A percentile compares a stretch with the other conserved stretches of the same genome.
Conservation (phyloP, 2,888 invertebrate genomes). For the Busseola fusca region DNA sequence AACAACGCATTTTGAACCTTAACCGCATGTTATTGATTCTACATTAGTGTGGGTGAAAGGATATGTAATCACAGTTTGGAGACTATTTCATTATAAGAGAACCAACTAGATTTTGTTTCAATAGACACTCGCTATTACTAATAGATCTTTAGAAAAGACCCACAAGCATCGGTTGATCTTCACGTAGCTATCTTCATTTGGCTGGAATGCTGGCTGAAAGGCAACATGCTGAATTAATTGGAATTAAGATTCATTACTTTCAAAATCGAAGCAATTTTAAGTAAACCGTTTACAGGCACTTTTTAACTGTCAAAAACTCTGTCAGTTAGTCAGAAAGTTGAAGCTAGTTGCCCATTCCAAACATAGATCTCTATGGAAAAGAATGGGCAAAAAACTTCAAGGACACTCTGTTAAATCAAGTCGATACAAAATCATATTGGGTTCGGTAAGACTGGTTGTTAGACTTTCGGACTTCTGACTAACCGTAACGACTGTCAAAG, state of each 20-base stretch:
- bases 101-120: slow-evolving; percentile 25
- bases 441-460: too few relatives aligned
- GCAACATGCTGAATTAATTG: background rate
- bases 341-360: background rate
- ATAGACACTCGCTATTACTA: slow-evolving; percentile 12
- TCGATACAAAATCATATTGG: background rate
- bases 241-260: background rate
- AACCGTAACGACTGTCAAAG: too few relatives aligned
- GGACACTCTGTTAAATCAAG: background rate
- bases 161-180: background rate
- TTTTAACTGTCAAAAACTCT: background rate
- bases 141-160: slow-evolving; percentile 9
- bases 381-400: background rate
- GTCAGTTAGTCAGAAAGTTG: background rate
- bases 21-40: background rate
- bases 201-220: background rate
- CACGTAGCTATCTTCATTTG: background rate
- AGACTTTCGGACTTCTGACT: too few relatives aligned
- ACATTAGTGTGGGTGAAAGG: slow-evolving; percentile 3
- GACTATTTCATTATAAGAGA: slow-evolving; percentile 24
- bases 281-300: background rate
- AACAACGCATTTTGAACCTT: slow-evolving; percentile 10
- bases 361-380: background rate
- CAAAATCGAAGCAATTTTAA: background rate
- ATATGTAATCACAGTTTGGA: slow-evolving; percentile 31